Percentiles rank a stretch among this genome's conserved stretches.
Evolutionary conservation across 2,113 vertebrate species (phyloP).

Genomic region (Oreocharis arfaki): DNA sequence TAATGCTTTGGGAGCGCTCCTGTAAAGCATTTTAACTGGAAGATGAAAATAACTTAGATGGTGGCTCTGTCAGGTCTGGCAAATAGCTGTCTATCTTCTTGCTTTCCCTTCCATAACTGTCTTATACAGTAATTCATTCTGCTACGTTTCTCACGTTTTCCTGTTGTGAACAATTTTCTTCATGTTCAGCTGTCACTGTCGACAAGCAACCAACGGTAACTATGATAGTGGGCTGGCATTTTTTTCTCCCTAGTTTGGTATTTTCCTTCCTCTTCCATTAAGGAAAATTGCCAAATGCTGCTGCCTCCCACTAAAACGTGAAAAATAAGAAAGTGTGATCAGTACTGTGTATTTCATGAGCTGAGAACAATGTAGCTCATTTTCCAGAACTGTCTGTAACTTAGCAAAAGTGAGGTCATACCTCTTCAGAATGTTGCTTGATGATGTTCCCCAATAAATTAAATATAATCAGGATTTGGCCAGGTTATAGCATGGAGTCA

Average conservation of each 20-base stretch:
- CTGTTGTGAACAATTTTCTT: not conserved
- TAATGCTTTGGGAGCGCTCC: not conserved
- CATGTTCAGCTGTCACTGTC: not conserved
- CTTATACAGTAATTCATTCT: not conserved
- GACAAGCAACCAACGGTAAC: not conserved
- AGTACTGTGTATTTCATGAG: not conserved
- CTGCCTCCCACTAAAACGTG: not conserved
- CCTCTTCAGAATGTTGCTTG: not conserved
- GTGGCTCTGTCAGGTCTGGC: not conserved
- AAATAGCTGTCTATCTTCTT: slow-evolving; percentile 2
- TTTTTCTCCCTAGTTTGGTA: not conserved
- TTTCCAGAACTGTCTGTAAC: not conserved
- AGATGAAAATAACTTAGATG: not conserved
- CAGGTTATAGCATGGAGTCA: not conserved
- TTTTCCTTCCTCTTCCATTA: slow-evolving; percentile 10
- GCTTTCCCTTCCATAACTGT: not conserved
- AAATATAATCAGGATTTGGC: not conserved
- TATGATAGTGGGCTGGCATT: not conserved
- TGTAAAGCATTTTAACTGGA: not conserved
- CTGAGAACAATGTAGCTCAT: not conserved
- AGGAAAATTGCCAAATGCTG: not conserved
- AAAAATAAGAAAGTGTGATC: not conserved
- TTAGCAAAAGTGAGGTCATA: not conserved
- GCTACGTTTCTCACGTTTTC: not conserved
- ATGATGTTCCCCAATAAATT: not conserved